These are phyloP conservation scores for Chelon auratus DNA, from an alignment of 2,797 vertebrate genomes.

Conservation along the genomic window DNA sequence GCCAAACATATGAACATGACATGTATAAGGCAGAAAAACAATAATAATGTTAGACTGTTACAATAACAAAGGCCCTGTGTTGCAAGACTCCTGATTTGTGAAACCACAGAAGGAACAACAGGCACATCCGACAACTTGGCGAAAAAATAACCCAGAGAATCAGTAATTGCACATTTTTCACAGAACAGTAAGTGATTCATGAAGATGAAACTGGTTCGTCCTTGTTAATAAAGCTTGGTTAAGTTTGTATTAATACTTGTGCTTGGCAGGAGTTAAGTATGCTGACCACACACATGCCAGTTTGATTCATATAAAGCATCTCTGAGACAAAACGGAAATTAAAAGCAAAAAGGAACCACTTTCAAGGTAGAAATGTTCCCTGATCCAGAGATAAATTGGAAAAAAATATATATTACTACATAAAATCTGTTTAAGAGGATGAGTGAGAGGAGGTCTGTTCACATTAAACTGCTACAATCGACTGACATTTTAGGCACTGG, in stretches of 20 bases:
- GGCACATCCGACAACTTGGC: slow-evolving; percentile 35
- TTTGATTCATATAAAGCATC: slow-evolving; percentile 10
- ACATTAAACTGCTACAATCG: slow-evolving; percentile 67
- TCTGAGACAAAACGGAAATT: not conserved
- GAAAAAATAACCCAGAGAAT: slow-evolving; percentile 4
- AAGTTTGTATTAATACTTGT: slow-evolving; percentile 51
- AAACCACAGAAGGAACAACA: slow-evolving; percentile 26
- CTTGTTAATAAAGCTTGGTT: slow-evolving; percentile 26
- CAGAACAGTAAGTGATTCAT: slow-evolving; percentile 28
- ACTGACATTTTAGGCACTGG: slow-evolving; percentile 70
- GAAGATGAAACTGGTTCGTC: slow-evolving; percentile 25
- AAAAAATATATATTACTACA: not conserved
- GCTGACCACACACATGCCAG: slow-evolving; percentile 5
- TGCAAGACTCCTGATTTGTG: slow-evolving; percentile 14
- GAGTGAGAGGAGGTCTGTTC: slow-evolving; percentile 44
- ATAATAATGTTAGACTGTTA: slow-evolving; percentile 18
- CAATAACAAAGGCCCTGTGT: slow-evolving; percentile 36
- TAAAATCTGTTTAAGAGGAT: slow-evolving; percentile 26
- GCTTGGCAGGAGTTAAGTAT: slow-evolving; percentile 48
- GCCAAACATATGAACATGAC: slow-evolving; percentile 48
- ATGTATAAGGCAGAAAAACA: slow-evolving; percentile 48
- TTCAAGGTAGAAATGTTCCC: slow-evolving; percentile 7
- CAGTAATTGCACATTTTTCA: slow-evolving; percentile 49
- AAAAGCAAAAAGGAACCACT: slow-evolving; percentile 12
- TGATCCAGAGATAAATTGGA: slow-evolving; percentile 4